phyloP scores from a whole-genome alignment of 2,797 vertebrate species.

The Thamnophis elegans region DNA sequence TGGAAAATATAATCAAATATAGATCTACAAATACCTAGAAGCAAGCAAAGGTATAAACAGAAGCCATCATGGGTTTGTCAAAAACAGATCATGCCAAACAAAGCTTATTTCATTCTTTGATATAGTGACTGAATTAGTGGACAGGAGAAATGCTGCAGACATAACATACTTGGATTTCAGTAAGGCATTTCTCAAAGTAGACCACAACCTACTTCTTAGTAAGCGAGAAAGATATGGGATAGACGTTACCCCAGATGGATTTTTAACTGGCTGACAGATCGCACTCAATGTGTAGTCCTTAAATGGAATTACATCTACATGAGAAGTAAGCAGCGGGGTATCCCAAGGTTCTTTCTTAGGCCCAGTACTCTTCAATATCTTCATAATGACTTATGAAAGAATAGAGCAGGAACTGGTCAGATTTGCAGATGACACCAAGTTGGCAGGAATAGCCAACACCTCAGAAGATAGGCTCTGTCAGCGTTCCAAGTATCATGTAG shows the following conservation, averaged over 20 bases:
- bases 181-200: neutral
- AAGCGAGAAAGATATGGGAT: neutral
- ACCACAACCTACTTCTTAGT: neutral
- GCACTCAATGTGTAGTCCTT: neutral
- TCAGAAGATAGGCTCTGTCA: neutral
- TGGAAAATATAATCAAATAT: neutral
- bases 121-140: neutral
- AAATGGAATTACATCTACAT: neutral
- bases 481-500: too few relatives aligned
- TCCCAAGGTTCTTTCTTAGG: neutral
- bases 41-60: neutral
- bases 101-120: neutral
- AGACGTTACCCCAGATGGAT: neutral
- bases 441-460: neutral
- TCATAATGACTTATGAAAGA: neutral
- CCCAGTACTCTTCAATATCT: neutral
- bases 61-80: neutral
- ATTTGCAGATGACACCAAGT: neutral
- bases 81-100: neutral
- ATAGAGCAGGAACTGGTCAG: neutral
- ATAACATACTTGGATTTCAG: neutral
- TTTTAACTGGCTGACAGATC: neutral
- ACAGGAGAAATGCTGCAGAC: neutral
- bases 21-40: neutral
- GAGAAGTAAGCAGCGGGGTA: neutral